A percentile compares a stretch with the other conserved stretches of the same genome.
phyloP scores from a whole-genome alignment of 2,113 vertebrate genomes.

The Lethenteron reissneri region DNA sequence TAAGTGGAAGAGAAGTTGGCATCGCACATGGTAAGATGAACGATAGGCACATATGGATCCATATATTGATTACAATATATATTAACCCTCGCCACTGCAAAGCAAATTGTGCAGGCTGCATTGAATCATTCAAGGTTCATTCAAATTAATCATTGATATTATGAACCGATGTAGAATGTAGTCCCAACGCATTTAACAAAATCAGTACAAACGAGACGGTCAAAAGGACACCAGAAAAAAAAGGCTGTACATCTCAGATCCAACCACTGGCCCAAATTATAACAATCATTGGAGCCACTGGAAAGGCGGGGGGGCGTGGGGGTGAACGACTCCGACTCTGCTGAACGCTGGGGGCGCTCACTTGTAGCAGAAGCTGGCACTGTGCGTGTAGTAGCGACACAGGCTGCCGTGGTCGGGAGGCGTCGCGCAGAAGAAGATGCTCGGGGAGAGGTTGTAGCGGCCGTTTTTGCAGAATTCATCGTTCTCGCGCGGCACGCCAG shows the following conservation, averaged over 20 bases:
- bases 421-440: slow-evolving; percentile 74
- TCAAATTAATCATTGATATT: too few relatives aligned
- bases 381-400: slow-evolving; percentile 65
- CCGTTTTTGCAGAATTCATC: slow-evolving; percentile 72
- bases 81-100: too few relatives aligned
- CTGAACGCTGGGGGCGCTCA: slow-evolving; percentile 20
- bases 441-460: slow-evolving; percentile 67
- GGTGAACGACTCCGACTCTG: too few relatives aligned
- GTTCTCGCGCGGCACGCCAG: slow-evolving; percentile 44
- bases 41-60: too few relatives aligned
- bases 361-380: slow-evolving; percentile 81
- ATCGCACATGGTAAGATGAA: too few relatives aligned
- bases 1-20: too few relatives aligned
- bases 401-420: slow-evolving; percentile 73
- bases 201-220: not conserved
- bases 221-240: not conserved
- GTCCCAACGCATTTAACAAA: not conserved
- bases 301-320: too few relatives aligned
- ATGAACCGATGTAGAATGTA: too few relatives aligned
- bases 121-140: too few relatives aligned
- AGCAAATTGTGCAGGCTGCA: too few relatives aligned
- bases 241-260: not conserved
- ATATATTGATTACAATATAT: too few relatives aligned
- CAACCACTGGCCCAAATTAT: not conserved
- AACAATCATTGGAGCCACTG: too few relatives aligned